Percentiles rank a stretch among this genome's conserved stretches.
These are phyloP conservation scores for Diachasma alloeum DNA, from an alignment of 1,140 invertebrate species.

Conservation along the genomic window DNA sequence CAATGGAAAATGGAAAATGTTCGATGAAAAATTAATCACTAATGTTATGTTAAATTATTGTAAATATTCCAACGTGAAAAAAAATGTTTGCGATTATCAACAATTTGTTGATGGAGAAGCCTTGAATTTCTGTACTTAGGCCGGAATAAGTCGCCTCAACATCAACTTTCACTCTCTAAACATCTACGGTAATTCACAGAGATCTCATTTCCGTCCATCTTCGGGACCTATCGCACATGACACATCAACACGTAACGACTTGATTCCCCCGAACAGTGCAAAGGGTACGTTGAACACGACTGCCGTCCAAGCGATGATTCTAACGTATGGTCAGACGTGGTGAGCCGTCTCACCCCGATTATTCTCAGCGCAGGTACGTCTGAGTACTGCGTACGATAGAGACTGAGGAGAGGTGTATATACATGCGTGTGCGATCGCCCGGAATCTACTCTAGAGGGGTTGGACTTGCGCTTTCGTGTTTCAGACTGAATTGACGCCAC, in stretches of 20 bases:
- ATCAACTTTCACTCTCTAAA: constrained; percentile 20
- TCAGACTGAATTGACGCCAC: not conserved
- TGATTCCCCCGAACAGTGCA: too few relatives aligned
- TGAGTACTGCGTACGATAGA: not conserved
- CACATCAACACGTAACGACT: not conserved
- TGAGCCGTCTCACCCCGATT: not conserved
- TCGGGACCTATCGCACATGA: constrained; percentile 19
- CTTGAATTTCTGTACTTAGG: not conserved
- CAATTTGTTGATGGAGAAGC: too few relatives aligned
- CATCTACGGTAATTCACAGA: constrained; percentile 27
- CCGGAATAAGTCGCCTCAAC: not conserved
- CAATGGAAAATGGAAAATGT: too few relatives aligned
- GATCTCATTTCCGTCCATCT: constrained; percentile 54
- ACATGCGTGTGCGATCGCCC: not conserved
- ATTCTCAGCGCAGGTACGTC: not conserved
- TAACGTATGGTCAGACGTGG: not conserved
- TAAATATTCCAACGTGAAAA: too few relatives aligned
- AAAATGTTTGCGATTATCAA: too few relatives aligned
- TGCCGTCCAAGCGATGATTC: not conserved
- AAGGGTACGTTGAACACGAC: too few relatives aligned
- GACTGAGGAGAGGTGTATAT: not conserved
- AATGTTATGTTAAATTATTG: too few relatives aligned
- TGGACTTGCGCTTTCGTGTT: not conserved
- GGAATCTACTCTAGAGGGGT: not conserved
- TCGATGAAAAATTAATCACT: too few relatives aligned